Base-by-base conservation (phyloP, 2,113 vertebrate species). In the Scortum barcoo region DNA sequence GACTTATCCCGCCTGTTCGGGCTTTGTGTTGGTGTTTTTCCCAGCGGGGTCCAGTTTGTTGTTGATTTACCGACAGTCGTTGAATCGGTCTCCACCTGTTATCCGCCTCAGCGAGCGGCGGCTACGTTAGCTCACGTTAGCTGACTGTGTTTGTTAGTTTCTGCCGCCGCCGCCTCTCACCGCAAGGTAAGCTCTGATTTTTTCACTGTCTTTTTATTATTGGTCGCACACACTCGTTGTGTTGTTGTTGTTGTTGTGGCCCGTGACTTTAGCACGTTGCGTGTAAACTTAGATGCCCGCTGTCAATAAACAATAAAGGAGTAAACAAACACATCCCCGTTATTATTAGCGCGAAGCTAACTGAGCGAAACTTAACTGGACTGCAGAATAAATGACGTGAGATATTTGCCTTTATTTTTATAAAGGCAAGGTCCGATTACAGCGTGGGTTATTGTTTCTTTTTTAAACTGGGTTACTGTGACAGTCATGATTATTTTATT, bases 111-210 rank as follows among this genome's bases (percentile, higher is more conserved):
- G 33, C 48, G 54, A 65, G 57, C 24, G 65, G 85, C 90, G 65
- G 85, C 90, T 88, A 86, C 73, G 78, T 85, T 74, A 78, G 78
- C 86, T 78, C 74, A 17, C 28, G 6, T 24, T 76, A 88, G 88
- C 86, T 33, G 38, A 58, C 57, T 74, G 81, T 83, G 38, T 50
- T 69, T 83, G 38, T 50, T 69, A 66, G n/a, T 83, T 79, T 74
- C 20, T 68, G 1, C 10, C 24, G 38, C 75, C 54, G 76, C 85
- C 89, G 81, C 81, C 78, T 78, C 81, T 53, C 53, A 84, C 70
- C 54, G n/a, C 8, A 73, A 84, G 90, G 93, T 92, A 85, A 90
- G 91, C 75, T n/a, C n/a, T 40, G 10, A 10, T 56, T 65, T 48
- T 65, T 0, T 74, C 4, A 20, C n/a, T n/a, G n/a, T n/a, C n/a